Percentiles rank a stretch among this genome's conserved stretches.
phyloP scores from a whole-genome alignment of 2,797 vertebrate genomes.

The Bradypodion ventrale region DNA sequence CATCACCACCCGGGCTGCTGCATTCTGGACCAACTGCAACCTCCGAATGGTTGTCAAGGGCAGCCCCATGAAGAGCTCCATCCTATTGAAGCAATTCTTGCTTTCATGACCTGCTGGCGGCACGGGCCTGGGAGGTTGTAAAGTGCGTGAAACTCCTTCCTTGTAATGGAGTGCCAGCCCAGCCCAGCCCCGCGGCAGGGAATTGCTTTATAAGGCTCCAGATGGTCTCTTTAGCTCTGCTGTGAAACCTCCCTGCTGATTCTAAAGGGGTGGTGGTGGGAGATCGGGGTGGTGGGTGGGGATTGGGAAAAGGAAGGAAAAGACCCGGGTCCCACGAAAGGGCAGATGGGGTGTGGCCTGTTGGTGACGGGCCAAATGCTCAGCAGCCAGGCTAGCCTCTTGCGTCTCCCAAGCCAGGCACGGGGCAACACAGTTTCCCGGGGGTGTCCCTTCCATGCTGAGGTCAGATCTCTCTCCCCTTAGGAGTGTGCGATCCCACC shows the following conservation, averaged over 20 bases:
- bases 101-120: constrained; percentile 81
- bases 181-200: constrained; percentile 69
- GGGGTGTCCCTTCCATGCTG: not conserved
- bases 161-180: constrained; percentile 75
- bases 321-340: no score
- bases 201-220: constrained; percentile 71
- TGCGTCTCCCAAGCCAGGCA: not conserved
- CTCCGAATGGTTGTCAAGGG: no score
- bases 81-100: constrained; percentile 80
- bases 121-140: constrained; percentile 64
- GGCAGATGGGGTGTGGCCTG: not conserved
- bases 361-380: no score
- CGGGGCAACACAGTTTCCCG: no score
- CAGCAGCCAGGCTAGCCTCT: no score
- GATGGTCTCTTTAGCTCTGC: constrained; percentile 66
- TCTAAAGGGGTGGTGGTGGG: no score
- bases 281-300: no score
- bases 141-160: constrained; percentile 78
- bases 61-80: no score
- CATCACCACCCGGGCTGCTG: no score
- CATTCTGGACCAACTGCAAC: no score
- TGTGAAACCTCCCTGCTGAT: constrained; percentile 24
- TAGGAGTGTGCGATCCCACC: no score
- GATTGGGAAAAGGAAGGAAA: no score
- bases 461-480: not conserved